Base-by-base conservation (phyloP, 2,888 invertebrate genomes). In the Pammene aurita region DNA sequence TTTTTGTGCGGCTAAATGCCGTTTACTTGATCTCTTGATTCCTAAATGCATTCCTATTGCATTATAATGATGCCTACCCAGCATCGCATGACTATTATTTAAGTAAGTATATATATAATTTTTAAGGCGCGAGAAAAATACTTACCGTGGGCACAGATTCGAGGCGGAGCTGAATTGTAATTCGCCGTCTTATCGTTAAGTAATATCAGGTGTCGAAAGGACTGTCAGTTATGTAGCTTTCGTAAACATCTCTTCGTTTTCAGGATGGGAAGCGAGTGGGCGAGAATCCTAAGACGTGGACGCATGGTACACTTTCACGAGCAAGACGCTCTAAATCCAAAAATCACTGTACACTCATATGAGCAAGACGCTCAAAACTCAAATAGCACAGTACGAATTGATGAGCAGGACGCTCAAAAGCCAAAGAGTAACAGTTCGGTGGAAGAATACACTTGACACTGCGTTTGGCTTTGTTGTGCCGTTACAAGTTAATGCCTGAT, bases 161-260 rank as follows among this genome's bases (percentile, higher is more conserved):
- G 26, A 26, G 26, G 26, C 26, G 4, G 4, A 26, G 4, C 26
- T 26, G 4, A 26, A 4, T 1, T 4, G 26, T 26, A 26, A 26
- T 26, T 26, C 26, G 26, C 26, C 26, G 26, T 4, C 26, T 26
- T 26, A 26, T 26, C 26, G 26, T 26, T 26, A n/a, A n/a, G n/a
- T n/a, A n/a, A n/a, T 26, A 4, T 26, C 26, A 26, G 26, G 26
- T 50, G 18, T 44, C 26, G 26, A 44, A 11, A 26, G n/a, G 1
- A 26, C 9, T 11, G 58, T 44, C 58, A 44, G 58, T 58, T 58
- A 26, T 44, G 58, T 58, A 44, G 58, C 14, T 34, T 58, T 26
- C 44, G 58, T 58, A 58, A 58, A 58, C 58, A 44, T 58, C 44
- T 58, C 58, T 58, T 58, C 58, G 26, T 44, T 58, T 58, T 9